Evolutionary conservation across 53 echinoderm and acorn worm genomes (phyloP).

Genomic region (Paelopatides confundens): DNA sequence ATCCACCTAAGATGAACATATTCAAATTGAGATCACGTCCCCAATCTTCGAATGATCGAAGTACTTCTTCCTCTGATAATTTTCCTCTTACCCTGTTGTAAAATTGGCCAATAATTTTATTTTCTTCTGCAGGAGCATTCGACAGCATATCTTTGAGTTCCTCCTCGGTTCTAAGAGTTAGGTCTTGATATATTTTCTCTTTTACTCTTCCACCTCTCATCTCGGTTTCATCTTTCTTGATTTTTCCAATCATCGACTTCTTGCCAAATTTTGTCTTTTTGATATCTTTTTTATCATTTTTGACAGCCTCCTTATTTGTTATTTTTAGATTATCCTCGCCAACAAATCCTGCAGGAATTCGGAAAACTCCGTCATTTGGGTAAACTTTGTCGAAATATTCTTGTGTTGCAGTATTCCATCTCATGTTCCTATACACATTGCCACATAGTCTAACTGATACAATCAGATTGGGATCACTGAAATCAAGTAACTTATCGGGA

Average conservation of each 20-base stretch:
- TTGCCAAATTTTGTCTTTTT: too few species aligned
- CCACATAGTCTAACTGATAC: background rate
- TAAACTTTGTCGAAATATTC: background rate
- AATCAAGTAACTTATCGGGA: background rate
- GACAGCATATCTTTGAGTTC: background rate
- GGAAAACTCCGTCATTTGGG: background rate
- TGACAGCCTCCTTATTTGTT: background rate
- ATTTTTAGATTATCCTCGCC: background rate
- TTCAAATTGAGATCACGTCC: background rate
- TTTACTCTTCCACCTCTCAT: too few species aligned
- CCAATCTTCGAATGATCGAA: background rate
- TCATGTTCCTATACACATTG: background rate
- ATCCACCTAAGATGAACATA: constrained; percentile 36
- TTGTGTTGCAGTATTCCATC: background rate
- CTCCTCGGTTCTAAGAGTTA: background rate
- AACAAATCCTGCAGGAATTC: constrained; percentile 2
- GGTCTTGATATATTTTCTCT: background rate
- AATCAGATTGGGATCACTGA: background rate
- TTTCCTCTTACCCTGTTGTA: background rate
- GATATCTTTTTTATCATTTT: too few species aligned
- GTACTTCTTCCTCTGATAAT: constrained; percentile 1
- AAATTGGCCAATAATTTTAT: background rate
- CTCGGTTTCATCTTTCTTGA: too few species aligned
- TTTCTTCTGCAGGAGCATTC: background rate
- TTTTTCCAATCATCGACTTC: too few species aligned